These are phyloP conservation scores for Polymixis lichenea DNA, from an alignment of 2,888 invertebrate species.

Conservation along the genomic window DNA sequence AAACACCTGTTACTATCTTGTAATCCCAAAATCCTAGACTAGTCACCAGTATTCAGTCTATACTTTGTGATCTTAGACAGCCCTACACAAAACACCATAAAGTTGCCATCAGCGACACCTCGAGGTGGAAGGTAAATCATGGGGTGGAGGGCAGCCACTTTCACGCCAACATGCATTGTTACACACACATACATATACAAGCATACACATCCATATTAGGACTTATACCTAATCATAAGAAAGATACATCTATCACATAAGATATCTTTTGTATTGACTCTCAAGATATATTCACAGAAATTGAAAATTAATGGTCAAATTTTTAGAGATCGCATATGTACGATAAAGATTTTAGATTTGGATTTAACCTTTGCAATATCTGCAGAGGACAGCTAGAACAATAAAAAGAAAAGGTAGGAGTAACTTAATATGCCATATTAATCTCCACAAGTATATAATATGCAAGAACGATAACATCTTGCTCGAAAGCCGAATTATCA, in stretches of 20 bases:
- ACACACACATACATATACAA: conserved; percentile 41
- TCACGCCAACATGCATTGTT: conserved; percentile 65
- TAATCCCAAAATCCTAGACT: too few species aligned
- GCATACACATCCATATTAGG: conserved; percentile 19
- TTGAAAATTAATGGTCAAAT: conserved; percentile 5
- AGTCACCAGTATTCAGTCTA: background rate
- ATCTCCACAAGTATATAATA: conserved; percentile 45
- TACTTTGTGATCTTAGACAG: conserved; percentile 14
- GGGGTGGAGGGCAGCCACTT: conserved; percentile 71
- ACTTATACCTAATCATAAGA: conserved; percentile 37
- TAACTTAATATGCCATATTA: conserved; percentile 40
- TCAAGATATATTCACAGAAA: conserved; percentile 4
- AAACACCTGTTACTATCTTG: background rate
- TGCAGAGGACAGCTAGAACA: conserved; percentile 17
- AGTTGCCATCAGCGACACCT: conserved; percentile 67
- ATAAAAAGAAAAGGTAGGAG: conserved; percentile 23
- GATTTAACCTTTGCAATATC: conserved; percentile 20
- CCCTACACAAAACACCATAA: conserved; percentile 65
- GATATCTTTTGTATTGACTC: conserved; percentile 10
- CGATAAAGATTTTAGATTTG: conserved; percentile 32
- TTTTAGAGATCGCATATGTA: conserved; percentile 21
- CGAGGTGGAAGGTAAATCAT: conserved; percentile 72
- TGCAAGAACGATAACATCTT: conserved; percentile 46
- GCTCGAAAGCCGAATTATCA: conserved; percentile 38
- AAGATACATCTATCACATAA: conserved; percentile 25